phyloP scores from a whole-genome alignment of 2,888 invertebrate species.

The Apantesis nais region DNA sequence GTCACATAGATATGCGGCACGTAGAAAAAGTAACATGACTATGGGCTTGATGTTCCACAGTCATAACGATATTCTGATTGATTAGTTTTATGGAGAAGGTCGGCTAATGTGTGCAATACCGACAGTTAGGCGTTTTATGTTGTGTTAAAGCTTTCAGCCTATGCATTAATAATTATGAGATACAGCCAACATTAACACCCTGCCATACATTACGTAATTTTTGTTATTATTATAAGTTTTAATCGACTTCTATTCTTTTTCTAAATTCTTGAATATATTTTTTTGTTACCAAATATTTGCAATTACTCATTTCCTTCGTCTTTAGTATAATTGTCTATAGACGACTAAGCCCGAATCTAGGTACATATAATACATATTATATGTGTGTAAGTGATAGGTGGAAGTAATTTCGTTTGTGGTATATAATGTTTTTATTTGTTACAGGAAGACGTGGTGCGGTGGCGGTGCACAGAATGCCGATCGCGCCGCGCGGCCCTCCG shows the following conservation, averaged over 20 bases:
- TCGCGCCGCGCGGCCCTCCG: slow-evolving; percentile 85
- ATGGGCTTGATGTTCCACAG: neutral
- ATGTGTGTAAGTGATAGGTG: neutral
- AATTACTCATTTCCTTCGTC: neutral
- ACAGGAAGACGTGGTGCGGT: slow-evolving; percentile 72
- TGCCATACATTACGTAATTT: neutral
- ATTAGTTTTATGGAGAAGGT: neutral
- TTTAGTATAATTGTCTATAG: no score
- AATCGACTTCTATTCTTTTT: neutral
- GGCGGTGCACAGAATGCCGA: slow-evolving; percentile 81
- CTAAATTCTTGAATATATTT: neutral
- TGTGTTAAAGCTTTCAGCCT: neutral
- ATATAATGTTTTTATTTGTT: slow-evolving; percentile 56
- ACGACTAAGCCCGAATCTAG: no score
- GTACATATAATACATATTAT: no score
- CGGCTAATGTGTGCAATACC: neutral
- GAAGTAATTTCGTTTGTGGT: no score
- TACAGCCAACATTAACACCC: neutral
- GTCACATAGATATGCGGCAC: neutral
- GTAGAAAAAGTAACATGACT: neutral
- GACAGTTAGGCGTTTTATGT: neutral
- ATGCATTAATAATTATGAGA: neutral
- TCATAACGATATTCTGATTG: neutral
- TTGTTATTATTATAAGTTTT: neutral
- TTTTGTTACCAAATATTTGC: neutral